A percentile compares a stretch with the other conserved stretches of the same genome.
Evolutionary conservation across 2,888 invertebrate species (phyloP).

Genomic region (Catocala nupta): DNA sequence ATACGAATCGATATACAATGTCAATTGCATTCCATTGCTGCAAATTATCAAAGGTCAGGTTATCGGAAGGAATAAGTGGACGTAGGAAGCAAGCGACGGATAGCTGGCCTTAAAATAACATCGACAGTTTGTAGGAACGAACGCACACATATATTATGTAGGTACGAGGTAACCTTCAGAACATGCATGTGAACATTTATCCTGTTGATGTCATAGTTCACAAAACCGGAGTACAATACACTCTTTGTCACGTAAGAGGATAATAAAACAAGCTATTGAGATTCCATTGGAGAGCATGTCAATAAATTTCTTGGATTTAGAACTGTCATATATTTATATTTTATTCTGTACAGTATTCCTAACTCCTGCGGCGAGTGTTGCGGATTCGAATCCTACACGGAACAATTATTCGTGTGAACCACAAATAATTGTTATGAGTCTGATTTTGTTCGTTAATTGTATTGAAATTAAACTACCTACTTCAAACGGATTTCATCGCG

Average conservation of each 20-base stretch:
- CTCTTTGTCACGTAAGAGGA: background rate
- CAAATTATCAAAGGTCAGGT: slow-evolving; percentile 43
- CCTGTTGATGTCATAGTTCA: slow-evolving; percentile 43
- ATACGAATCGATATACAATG: slow-evolving; percentile 13
- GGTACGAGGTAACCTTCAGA: slow-evolving; percentile 38
- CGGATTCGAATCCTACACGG: too few species aligned
- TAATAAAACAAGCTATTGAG: too few species aligned
- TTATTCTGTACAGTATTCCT: too few species aligned
- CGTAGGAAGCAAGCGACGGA: slow-evolving; percentile 41
- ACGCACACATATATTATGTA: slow-evolving; percentile 5
- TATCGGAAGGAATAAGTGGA: slow-evolving; percentile 42
- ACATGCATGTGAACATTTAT: slow-evolving; percentile 32
- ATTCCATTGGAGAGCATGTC: too few species aligned
- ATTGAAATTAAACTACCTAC: too few species aligned
- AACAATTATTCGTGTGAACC: too few species aligned
- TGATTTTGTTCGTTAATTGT: too few species aligned
- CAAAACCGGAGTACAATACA: slow-evolving; percentile 10
- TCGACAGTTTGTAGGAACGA: slow-evolving; percentile 17
- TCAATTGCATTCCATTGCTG: slow-evolving; percentile 28
- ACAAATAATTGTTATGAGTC: too few species aligned
- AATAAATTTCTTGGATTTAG: too few species aligned
- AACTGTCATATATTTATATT: too few species aligned
- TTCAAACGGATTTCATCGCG: too few species aligned
- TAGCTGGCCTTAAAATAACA: slow-evolving; percentile 30
- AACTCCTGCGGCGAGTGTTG: too few species aligned